These are phyloP conservation scores for Carterocephalus palaemon DNA, from an alignment of 2,888 invertebrate genomes.

Conservation along the genomic window DNA sequence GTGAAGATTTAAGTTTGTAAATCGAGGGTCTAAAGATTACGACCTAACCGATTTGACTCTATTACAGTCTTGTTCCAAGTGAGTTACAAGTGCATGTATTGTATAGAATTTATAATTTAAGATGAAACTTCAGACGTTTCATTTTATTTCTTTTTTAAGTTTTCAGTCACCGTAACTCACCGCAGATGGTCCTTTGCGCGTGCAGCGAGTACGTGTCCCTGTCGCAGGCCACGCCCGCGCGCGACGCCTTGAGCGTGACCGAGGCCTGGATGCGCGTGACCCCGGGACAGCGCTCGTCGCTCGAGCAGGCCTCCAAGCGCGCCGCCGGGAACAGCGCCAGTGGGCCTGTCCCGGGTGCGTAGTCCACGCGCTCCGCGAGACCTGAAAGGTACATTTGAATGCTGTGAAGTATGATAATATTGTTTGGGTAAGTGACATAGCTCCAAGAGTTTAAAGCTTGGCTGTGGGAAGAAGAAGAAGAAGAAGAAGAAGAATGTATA, in stretches of 20 bases:
- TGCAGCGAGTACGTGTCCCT: conserved; percentile 94
- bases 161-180: conserved; percentile 68
- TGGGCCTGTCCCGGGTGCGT: conserved; percentile 89
- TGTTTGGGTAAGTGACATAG: neutral
- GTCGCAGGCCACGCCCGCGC: conserved; percentile 97
- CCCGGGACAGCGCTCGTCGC: conserved; percentile 89
- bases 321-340: conserved; percentile 90
- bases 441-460: too few relatives aligned
- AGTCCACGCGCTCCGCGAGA: conserved; percentile 90
- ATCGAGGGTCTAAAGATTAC: too few relatives aligned
- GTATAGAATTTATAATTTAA: too few relatives aligned
- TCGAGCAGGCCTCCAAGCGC: conserved; percentile 95
- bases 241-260: conserved; percentile 86
- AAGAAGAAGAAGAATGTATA: too few relatives aligned
- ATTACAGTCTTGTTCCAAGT: too few relatives aligned
- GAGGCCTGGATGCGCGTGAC: conserved; percentile 81
- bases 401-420: neutral
- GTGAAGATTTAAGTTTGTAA: too few relatives aligned
- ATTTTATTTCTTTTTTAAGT: too few relatives aligned
- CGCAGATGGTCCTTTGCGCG: conserved; percentile 91
- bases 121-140: too few relatives aligned
- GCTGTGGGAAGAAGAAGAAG: too few relatives aligned
- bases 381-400: conserved; percentile 60
- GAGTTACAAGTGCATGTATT: too few relatives aligned
- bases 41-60: too few relatives aligned